Conservation (phyloP, 2,888 invertebrate genomes). For the Cistogaster globosa region DNA sequence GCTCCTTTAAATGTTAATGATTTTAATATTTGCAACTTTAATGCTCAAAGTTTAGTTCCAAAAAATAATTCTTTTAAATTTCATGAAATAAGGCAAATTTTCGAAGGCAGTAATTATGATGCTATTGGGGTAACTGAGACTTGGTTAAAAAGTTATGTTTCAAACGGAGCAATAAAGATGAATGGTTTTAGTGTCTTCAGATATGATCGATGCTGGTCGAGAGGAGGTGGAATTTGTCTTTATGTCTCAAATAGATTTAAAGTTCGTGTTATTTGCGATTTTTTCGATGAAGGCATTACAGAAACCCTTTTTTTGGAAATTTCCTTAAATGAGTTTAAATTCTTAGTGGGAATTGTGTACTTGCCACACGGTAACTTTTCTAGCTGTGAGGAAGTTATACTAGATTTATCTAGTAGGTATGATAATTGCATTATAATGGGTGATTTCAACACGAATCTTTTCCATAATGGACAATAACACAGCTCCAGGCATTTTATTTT, state of each 20-base stretch:
- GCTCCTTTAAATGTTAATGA: constrained; percentile 1
- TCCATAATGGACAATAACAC: too few species aligned
- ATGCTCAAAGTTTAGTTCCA: constrained; percentile 2
- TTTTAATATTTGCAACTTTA: background rate
- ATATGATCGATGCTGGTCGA: background rate
- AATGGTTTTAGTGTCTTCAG: background rate
- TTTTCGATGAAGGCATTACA: constrained; percentile 2
- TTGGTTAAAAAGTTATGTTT: background rate
- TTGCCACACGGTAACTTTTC: constrained; percentile 8
- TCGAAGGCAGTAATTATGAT: background rate
- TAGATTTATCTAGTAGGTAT: background rate
- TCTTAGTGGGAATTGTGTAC: constrained; percentile 2
- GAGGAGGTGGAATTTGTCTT: constrained; percentile 1
- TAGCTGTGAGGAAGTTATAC: background rate
- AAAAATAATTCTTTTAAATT: background rate
- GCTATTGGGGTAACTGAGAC: background rate
- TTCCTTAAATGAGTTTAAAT: background rate
- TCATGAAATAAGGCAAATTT: too few species aligned
- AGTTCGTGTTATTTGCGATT: background rate
- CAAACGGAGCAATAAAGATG: background rate
- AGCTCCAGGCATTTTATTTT: too few species aligned
- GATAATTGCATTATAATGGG: constrained; percentile 7
- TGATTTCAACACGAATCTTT: background rate
- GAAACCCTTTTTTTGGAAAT: constrained; percentile 8
- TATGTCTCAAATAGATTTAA: constrained; percentile 2